phyloP scores from a whole-genome alignment of 2,888 invertebrate genomes.

The Laspeyria flexula region DNA sequence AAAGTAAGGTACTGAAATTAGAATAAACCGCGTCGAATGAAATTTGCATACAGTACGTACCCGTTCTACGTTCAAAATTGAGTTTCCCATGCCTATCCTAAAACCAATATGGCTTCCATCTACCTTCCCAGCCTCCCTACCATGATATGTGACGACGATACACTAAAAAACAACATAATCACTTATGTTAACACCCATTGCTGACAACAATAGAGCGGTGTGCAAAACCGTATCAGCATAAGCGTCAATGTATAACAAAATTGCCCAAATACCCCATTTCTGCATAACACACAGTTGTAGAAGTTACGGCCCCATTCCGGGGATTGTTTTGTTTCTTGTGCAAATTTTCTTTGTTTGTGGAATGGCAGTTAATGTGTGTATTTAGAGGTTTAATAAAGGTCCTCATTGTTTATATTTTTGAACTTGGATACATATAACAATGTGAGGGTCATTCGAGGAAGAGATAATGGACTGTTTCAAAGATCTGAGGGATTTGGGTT shows the following conservation, averaged over 20 bases:
- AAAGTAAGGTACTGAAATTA: constrained; percentile 47
- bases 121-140: constrained; percentile 16
- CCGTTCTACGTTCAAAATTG: constrained; percentile 55
- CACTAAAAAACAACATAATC: constrained; percentile 26
- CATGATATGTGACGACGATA: constrained; percentile 1
- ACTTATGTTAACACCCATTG: constrained; percentile 42
- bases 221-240: constrained; percentile 18
- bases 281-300: constrained; percentile 20
- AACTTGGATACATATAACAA: constrained; percentile 15
- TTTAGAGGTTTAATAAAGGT: constrained; percentile 35
- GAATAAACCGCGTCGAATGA: constrained; percentile 50
- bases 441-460: constrained; percentile 6
- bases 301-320: constrained; percentile 27
- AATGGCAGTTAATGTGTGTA: constrained; percentile 36
- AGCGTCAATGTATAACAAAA: constrained; percentile 32
- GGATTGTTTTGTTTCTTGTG: constrained; percentile 42
- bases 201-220: constrained; percentile 28
- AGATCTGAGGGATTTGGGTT: constrained; percentile 1
- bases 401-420: constrained; percentile 29
- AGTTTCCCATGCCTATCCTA: constrained; percentile 53
- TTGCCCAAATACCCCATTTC: constrained; percentile 13
- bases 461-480: background rate
- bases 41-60: constrained; percentile 61
- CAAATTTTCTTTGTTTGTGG: constrained; percentile 43
- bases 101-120: constrained; percentile 61